Base-by-base conservation (phyloP, 1,140 invertebrate species). In the Archivesica marissinica region DNA sequence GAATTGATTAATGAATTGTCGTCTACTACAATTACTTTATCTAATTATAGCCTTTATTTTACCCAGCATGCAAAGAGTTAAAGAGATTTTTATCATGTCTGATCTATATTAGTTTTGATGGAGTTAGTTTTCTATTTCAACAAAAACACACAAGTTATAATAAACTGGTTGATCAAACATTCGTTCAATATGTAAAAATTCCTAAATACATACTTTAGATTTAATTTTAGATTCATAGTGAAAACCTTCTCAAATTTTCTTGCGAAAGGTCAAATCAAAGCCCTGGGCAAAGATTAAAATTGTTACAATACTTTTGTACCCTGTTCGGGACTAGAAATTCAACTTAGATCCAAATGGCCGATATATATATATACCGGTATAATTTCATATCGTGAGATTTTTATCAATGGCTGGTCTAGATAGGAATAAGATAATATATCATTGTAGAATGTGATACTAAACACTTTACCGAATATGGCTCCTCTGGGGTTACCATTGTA, bases 191-290 rank as follows among this genome's bases (percentile, higher is more conserved):
- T 1, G 30, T n/a, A 64, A 64, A 64, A 33, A 64, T 64, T 64
- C 59, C 59, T 64, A 33, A 64, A 64, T 64, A 64, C 33, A 64
- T 64, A 64, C 30, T 35, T 64, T 64, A 64, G 59, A 64, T 64
- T 64, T 35, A 64, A 64, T 64, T 64, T 64, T 64, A 64, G 59
- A 35, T 64, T 64, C 54, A 64, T 64, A 64, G 25, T 64, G 30
- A 64, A 59, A 52, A 25, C 33, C 30, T 64, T 64, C 38, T 64
- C 59, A 17, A 59, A 59, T 59, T 64, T 64, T 64, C 30, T 64
- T 64, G 30, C 1, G 30, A 64, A 64, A 64, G 59, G 59, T 64
- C 59, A 35, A 35, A 17, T 64, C 28, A 13, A 35, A 15, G 30
- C 59, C 30, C 6, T 33, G 30, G 30, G 59, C 59, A 35, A 64